These are phyloP conservation scores for Zaprionus ghesquierei DNA, from an alignment of 1,140 invertebrate species.

Conservation along the genomic window DNA sequence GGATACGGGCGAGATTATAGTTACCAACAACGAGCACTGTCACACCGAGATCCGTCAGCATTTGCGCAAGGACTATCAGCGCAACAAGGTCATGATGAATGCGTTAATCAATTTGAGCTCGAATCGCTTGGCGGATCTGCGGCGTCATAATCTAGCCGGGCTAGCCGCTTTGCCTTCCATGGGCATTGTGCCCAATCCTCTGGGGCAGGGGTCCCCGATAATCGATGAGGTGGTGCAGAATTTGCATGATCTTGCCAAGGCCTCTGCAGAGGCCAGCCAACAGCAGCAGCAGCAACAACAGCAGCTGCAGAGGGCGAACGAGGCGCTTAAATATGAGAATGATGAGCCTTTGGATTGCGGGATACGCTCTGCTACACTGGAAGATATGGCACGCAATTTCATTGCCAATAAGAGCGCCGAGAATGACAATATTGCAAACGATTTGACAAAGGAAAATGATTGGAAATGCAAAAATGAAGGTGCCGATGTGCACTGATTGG, in stretches of 20 bases:
- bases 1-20: slow-evolving; percentile 82
- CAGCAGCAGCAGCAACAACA: slow-evolving; percentile 41
- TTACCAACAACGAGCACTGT: slow-evolving; percentile 82
- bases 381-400: slow-evolving; percentile 61
- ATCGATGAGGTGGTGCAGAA: slow-evolving; percentile 70
- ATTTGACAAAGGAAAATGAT: slow-evolving; percentile 55
- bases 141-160: slow-evolving; percentile 52
- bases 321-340: slow-evolving; percentile 49
- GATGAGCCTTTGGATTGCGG: slow-evolving; percentile 71
- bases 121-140: slow-evolving; percentile 46
- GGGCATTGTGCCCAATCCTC: slow-evolving; percentile 41
- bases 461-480: slow-evolving; percentile 67
- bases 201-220: slow-evolving; percentile 50
- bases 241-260: slow-evolving; percentile 69
- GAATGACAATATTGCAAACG: slow-evolving; percentile 41
- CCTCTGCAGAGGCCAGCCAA: slow-evolving; percentile 59
- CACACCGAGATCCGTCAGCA: slow-evolving; percentile 82
- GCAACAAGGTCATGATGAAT: slow-evolving; percentile 82
- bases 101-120: slow-evolving; percentile 73
- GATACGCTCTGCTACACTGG: slow-evolving; percentile 50
- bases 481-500: slow-evolving; percentile 45
- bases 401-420: slow-evolving; percentile 47
- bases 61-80: slow-evolving; percentile 81
- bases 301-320: slow-evolving; percentile 38
- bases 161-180: slow-evolving; percentile 36